Evolutionary conservation across 2,888 invertebrate genomes (phyloP).

Genomic region (Mimas tiliae): DNA sequence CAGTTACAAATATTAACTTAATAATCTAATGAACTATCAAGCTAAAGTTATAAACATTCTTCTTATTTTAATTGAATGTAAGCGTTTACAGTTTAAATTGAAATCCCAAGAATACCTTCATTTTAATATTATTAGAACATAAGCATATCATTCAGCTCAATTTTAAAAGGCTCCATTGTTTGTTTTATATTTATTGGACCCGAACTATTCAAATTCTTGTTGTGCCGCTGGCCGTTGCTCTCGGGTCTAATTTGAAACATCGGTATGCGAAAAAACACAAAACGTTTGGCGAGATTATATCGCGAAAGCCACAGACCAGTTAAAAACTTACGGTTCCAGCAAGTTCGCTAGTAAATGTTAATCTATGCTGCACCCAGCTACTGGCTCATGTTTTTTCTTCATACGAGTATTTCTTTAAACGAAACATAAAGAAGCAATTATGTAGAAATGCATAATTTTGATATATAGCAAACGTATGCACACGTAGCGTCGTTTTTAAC

Average conservation of each 20-base stretch:
- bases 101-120: not conserved
- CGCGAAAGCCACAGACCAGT: not conserved
- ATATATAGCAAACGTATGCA: too few relatives aligned
- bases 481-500: too few relatives aligned
- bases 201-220: constrained; percentile 10
- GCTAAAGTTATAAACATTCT: not conserved
- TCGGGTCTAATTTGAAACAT: constrained; percentile 16
- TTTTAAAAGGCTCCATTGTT: not conserved
- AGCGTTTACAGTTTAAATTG: not conserved
- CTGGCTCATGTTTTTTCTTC: not conserved
- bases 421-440: not conserved
- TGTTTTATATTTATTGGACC: constrained; percentile 5
- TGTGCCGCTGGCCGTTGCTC: constrained; percentile 23
- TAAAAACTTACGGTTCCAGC: not conserved
- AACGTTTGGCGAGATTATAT: constrained; percentile 5
- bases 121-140: not conserved
- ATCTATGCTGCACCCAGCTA: not conserved
- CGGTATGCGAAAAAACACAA: constrained; percentile 12
- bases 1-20: not conserved
- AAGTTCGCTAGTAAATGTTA: not conserved
- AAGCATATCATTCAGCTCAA: constrained; percentile 4
- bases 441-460: too few relatives aligned
- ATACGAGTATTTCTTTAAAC: not conserved
- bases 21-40: not conserved
- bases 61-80: not conserved